phyloP scores from a whole-genome alignment of 2,797 vertebrate species.

The Eidolon dupreanum region DNA sequence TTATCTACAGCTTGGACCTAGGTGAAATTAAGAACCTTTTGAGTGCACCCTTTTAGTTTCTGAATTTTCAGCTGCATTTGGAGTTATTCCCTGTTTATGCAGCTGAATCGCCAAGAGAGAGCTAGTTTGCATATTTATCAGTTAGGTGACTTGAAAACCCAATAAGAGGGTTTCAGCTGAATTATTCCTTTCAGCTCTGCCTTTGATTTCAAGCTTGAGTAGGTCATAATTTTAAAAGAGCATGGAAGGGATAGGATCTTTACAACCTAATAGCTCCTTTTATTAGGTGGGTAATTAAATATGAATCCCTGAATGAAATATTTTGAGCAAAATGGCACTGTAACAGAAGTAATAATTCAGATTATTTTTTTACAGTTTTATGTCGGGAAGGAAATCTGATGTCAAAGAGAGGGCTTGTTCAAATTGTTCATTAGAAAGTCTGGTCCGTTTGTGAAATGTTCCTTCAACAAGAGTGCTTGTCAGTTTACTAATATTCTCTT shows the following conservation, averaged over 20 bases:
- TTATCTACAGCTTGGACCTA: constrained; percentile 61
- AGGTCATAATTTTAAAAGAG: constrained; percentile 86
- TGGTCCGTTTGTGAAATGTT: constrained; percentile 69
- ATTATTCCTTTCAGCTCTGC: constrained; percentile 85
- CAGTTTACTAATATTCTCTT: constrained; percentile 69
- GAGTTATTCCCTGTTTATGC: constrained; percentile 83
- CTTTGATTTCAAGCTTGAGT: constrained; percentile 88
- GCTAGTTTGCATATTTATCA: constrained; percentile 85
- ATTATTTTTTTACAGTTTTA: constrained; percentile 79
- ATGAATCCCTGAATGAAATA: constrained; percentile 84
- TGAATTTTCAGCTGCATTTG: constrained; percentile 77
- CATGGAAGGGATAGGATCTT: constrained; percentile 84
- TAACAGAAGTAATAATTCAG: constrained; percentile 85
- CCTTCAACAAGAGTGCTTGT: constrained; percentile 69
- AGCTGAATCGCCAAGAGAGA: constrained; percentile 81
- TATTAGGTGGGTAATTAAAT: constrained; percentile 87
- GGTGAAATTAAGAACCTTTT: constrained; percentile 72
- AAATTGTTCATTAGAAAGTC: constrained; percentile 80
- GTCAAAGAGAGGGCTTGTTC: constrained; percentile 81
- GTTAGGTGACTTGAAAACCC: constrained; percentile 83
- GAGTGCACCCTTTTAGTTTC: constrained; percentile 63
- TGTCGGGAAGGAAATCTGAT: constrained; percentile 74
- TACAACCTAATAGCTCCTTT: constrained; percentile 87
- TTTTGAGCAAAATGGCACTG: constrained; percentile 85
- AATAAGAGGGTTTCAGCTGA: constrained; percentile 80